phyloP scores from a whole-genome alignment of 2,888 invertebrate genomes.

The Seira musarum region DNA sequence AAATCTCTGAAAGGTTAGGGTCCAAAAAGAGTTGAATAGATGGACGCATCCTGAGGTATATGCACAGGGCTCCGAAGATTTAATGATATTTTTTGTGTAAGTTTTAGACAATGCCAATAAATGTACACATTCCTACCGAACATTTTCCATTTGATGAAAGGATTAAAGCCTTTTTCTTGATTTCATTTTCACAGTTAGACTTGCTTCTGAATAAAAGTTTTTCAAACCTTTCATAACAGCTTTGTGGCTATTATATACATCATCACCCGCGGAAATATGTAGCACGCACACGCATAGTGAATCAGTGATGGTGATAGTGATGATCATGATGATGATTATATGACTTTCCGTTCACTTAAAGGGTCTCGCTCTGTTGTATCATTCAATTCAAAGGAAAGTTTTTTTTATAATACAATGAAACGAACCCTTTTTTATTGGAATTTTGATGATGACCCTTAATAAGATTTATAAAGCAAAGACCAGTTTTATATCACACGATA shows the following conservation, averaged over 20 bases:
- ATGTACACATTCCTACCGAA: no score
- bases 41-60: constrained; percentile 18
- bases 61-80: not conserved
- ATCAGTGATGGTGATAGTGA: not conserved
- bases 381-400: constrained; percentile 1
- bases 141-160: constrained; percentile 53
- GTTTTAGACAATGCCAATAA: no score
- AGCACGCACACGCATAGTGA: no score
- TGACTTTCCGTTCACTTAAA: no score
- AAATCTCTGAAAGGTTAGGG: constrained; percentile 44
- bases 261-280: constrained; percentile 44
- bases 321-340: constrained; percentile 29
- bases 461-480: constrained; percentile 36
- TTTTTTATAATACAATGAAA: not conserved
- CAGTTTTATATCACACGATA: constrained; percentile 35
- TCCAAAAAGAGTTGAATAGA: constrained; percentile 8
- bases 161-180: constrained; percentile 55
- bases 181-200: constrained; percentile 36
- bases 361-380: constrained; percentile 9
- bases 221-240: constrained; percentile 40
- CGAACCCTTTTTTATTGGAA: constrained; percentile 52
- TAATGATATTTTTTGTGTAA: constrained; percentile 13
- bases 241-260: constrained; percentile 48
- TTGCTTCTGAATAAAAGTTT: constrained; percentile 37
- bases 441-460: constrained; percentile 53